Evolutionary conservation across 1,140 invertebrate genomes (phyloP), one percentile per base, ranked within the genome.

Genomic region (Eriocheir sinensis): DNA sequence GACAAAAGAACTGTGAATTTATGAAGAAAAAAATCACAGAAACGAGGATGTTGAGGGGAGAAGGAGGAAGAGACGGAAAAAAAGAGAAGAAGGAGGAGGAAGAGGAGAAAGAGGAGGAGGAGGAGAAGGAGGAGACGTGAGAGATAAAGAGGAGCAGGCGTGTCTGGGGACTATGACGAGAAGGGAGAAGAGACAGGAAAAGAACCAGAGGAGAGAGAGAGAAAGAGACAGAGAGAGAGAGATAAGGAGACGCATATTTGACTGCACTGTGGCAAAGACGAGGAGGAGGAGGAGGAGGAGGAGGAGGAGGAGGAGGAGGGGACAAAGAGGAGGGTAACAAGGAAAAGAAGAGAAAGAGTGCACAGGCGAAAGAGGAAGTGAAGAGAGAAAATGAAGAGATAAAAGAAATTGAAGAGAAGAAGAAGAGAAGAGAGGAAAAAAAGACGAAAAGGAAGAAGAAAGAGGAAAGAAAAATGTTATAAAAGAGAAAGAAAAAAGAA

Each of bases 141-240:
- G 44, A 72, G 21, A n/a, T n/a, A n/a, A n/a, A n/a, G n/a, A n/a
- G n/a, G n/a, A n/a, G n/a, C n/a, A 72, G 60, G 27, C n/a, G 60
- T 72, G 60, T 21, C 27, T 72, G 60, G 60, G 60, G 12, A 72
- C 60, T 72, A n/a, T 21, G 60, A 72, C 0, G 60, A 72, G n/a
- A n/a, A n/a, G 60, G 60, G n/a, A 21, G 21, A 72, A 72, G 60
- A 72, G 60, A 72, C 60, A 72, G 60, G 12, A 72, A n/a, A 72
- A 72, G 60, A 85, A 85, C 83, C 34, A 41, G 27, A 41, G 8
- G 83, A 85, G 53, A 72, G 53, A 72, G 30, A 85, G 83, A 85
- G 83, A 85, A 41, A n/a, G 83, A 85, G 83, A 32, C 34, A 85
- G 83, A 85, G 30, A 85, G 83, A 72, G 53, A 85, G 83, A n/a